Conservation (phyloP, 2,113 vertebrate species). For the Lagopus muta region DNA sequence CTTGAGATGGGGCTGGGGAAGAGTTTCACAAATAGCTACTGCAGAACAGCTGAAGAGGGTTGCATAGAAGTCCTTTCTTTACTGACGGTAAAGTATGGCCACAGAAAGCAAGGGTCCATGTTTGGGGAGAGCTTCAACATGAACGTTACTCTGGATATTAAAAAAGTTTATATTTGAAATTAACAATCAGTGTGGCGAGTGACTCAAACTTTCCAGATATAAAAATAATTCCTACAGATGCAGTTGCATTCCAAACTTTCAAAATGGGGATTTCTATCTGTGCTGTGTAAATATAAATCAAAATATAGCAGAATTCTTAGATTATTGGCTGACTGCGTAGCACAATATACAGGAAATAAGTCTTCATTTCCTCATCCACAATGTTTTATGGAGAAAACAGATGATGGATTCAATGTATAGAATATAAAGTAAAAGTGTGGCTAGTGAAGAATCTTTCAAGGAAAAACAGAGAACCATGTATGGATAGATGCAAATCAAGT, state of each 20-base stretch:
- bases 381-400: background rate
- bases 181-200: background rate
- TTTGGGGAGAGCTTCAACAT: accelerated
- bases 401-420: background rate
- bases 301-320: background rate
- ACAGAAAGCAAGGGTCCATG: background rate
- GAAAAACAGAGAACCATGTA: background rate
- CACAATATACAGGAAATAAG: background rate
- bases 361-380: background rate
- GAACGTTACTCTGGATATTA: background rate
- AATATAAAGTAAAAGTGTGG: background rate
- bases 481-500: background rate
- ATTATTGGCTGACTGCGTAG: background rate
- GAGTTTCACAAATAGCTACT: background rate
- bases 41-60: background rate
- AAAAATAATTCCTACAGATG: background rate
- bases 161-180: background rate
- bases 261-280: background rate
- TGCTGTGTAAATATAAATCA: background rate
- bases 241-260: background rate
- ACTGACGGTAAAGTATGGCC: background rate
- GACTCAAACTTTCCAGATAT: background rate
- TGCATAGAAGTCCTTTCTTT: background rate
- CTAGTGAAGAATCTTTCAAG: background rate
- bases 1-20: background rate